Base-by-base conservation (phyloP, 92 coral and sea anemone species). In the Epizoanthus illoricatus region DNA sequence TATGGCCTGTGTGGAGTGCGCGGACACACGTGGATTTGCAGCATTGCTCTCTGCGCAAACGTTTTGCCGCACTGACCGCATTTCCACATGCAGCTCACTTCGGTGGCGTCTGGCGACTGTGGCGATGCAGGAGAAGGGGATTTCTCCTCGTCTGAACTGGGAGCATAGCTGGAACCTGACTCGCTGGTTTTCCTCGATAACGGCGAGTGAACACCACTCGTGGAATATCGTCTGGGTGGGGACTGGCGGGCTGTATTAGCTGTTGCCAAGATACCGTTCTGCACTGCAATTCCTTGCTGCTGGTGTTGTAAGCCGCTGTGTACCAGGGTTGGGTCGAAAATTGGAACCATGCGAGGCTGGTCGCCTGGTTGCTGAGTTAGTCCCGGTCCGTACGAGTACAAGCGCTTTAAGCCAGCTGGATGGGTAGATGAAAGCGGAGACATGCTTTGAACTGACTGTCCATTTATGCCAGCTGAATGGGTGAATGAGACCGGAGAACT, bases 51-150 rank as follows among this genome's bases (percentile, higher is more conserved):
- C 88, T 97, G 99, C 21, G 96, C 91, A 74, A 94, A 97, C 39
- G 98, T 86, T 81, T 89, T 92, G 79, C 85, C 89, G 80, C 99
- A 97, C 79, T 97, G 99, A 52, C 93, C 94, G 64, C 99, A 97
- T 71, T 88, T 85, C 99, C 97, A 91, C 69, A 93, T 69, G 33
- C 82, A 78, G 75, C 89, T 91, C 71, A 88, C 49, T 62, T 93
- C 94, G 4, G 87, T n/a, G 42, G 84, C 84, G 21, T 87, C 93
- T 0, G 89, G 68, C 74, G 86, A 78, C 82, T 41, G 82, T n/a
- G 82, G 71, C 36, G 82, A 18, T 40, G 19, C 67, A 10, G 82
- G 72, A 3, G 82, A 42, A 58, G 82, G 28, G 40, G 61, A 67
- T 63, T 78, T 78, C 10, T 78, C 82, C 6, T 78, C 82, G 49